A percentile compares a stretch with the other conserved stretches of the same genome.
These are phyloP conservation scores for Hucho hucho DNA, from an alignment of 2,113 vertebrate species.

Conservation along the genomic window DNA sequence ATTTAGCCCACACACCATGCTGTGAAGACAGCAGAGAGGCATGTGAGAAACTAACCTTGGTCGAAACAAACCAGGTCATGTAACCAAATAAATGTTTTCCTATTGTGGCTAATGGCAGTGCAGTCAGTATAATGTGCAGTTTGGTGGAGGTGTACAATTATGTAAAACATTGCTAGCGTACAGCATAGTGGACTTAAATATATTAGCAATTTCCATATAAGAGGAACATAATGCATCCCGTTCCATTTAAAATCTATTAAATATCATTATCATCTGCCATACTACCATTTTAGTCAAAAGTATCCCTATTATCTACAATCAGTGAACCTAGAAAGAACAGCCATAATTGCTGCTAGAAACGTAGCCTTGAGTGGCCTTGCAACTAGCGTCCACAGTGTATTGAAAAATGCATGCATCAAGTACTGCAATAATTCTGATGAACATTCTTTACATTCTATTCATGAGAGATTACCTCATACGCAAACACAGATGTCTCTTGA, in stretches of 20 bases:
- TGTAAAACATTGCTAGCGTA: too few species aligned
- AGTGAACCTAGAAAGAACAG: background rate
- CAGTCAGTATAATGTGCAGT: too few species aligned
- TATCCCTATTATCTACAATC: background rate
- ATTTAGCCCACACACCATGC: background rate
- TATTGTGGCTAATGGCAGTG: too few species aligned
- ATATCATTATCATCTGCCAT: too few species aligned
- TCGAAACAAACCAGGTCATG: too few species aligned
- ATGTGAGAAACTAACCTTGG: too few species aligned
- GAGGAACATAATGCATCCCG: too few species aligned
- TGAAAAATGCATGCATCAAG: background rate
- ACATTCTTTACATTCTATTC: background rate
- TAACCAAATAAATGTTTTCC: too few species aligned
- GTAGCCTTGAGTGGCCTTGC: background rate
- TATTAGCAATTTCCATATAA: too few species aligned
- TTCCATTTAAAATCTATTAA: too few species aligned
- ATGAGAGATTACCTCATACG: background rate
- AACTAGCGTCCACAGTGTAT: background rate
- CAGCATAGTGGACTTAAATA: too few species aligned
- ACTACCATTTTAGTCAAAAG: background rate
- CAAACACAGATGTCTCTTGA: slow-evolving; percentile 15
- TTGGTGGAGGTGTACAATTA: too few species aligned
- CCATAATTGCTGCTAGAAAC: background rate
- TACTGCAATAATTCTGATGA: background rate
- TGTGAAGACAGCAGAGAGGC: background rate